Conservation (phyloP, 2,888 invertebrate genomes). For the Archips xylosteana region DNA sequence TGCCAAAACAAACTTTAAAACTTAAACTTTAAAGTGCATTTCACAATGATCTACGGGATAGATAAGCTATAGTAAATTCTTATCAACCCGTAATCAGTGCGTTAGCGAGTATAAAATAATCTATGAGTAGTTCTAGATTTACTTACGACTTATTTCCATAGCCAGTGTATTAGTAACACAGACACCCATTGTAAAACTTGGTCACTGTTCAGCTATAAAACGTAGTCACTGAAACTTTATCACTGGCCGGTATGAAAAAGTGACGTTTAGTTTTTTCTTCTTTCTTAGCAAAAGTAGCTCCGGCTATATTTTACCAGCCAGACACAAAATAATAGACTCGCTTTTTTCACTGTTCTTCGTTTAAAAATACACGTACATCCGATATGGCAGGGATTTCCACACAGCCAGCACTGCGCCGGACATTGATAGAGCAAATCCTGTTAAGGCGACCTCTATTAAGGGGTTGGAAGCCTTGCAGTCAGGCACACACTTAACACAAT, state of each 20-base stretch:
- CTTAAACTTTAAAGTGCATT: not conserved
- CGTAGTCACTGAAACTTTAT: constrained; percentile 36
- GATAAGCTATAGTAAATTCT: constrained; percentile 18
- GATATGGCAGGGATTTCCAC: constrained; percentile 29
- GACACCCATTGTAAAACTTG: constrained; percentile 68
- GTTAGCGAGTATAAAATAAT: constrained; percentile 33
- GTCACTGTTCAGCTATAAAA: constrained; percentile 13
- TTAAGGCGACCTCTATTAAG: constrained; percentile 39
- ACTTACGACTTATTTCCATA: constrained; percentile 81
- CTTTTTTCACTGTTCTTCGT: constrained; percentile 9
- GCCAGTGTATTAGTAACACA: constrained; percentile 74
- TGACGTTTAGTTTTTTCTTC: not conserved
- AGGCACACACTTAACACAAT: constrained; percentile 31
- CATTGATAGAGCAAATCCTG: constrained; percentile 39
- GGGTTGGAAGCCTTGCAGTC: constrained; percentile 40
- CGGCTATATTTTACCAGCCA: constrained; percentile 10
- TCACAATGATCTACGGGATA: not conserved
- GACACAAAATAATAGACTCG: not conserved
- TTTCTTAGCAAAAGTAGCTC: not conserved
- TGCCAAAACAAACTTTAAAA: constrained; percentile 5
- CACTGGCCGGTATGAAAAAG: constrained; percentile 1
- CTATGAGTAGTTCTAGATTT: constrained; percentile 37
- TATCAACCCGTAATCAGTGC: constrained; percentile 38
- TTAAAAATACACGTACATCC: constrained; percentile 32
- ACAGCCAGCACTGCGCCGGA: constrained; percentile 25